These are phyloP conservation scores for Pachyuromys duprasi DNA, from an alignment of 2,797 vertebrate species.

Conservation along the genomic window DNA sequence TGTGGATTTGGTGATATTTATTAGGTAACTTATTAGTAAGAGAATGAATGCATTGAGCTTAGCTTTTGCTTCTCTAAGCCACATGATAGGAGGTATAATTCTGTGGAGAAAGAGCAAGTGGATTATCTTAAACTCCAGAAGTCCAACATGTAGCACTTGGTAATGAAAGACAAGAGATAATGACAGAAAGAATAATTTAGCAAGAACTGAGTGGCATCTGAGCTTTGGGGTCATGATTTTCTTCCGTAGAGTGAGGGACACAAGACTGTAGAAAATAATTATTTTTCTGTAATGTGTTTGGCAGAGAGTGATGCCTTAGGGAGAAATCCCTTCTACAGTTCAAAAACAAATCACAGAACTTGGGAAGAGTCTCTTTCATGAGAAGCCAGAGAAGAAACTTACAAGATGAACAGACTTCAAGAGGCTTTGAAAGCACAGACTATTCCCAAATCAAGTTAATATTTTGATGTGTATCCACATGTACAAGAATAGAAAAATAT, in stretches of 20 bases:
- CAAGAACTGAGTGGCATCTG: background rate
- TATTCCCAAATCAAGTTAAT: constrained; percentile 31
- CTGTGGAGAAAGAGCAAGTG: background rate
- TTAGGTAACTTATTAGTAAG: background rate
- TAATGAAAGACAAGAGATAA: background rate
- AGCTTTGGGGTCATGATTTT: background rate
- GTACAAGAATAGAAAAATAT: background rate
- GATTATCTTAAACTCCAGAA: background rate
- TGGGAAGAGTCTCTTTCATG: background rate
- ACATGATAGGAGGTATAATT: background rate
- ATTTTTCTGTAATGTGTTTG: constrained; percentile 20
- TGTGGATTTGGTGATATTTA: background rate
- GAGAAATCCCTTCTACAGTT: background rate
- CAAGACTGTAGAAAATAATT: background rate
- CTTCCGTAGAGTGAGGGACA: background rate
- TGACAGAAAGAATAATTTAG: background rate
- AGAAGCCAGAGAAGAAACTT: background rate
- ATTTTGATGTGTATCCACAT: background rate
- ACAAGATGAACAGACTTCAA: background rate
- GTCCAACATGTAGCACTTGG: background rate
- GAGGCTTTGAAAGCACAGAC: background rate
- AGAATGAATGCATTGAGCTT: background rate
- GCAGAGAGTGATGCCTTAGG: background rate
- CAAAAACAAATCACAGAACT: constrained; percentile 1
- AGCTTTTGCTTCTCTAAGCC: background rate